Base-by-base conservation (phyloP, 2,797 vertebrate species). In the Odontamblyopus rebecca region DNA sequence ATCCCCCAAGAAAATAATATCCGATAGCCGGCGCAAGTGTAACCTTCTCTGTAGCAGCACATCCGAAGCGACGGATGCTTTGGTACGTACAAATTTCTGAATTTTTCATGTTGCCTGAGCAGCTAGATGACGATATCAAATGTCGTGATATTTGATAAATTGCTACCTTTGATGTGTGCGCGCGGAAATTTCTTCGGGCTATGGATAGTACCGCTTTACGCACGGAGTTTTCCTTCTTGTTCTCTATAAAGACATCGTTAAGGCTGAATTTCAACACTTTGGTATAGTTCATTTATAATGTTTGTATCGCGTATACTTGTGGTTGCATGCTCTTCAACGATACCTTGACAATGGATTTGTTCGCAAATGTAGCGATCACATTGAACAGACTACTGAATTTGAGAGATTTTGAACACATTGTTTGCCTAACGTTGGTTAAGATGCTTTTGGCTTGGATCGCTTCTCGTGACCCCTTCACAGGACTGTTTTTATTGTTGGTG, bases 1-100 rank as follows among this genome's bases (percentile, higher is more conserved):
- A 97, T 98, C 97, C 95, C 96, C 95, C 96, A 95, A 96, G 97
- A 98, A 97, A 98, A 97, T 96, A 96, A 96, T 97, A 95, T 94
- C 93, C 91, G 93, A 95, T 94, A 93, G 89, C 89, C 92, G 89
- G 93, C 94, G 91, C 94, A 92, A 93, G 93, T 93, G 93, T 95
- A 93, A 77, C 79, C 91, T 88, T 94, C 93, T 93, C 92, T 91
- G 92, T 92, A 91, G 91, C 91, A 69, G 88, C 93, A 94, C 92
- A 91, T 94, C 95, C 92, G 92, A 94, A 91, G 94, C 95, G 94
- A 94, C 94, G 94, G 94, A 94, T 92, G 91, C 92, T 90, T 84
- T 89, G 95, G 97, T 97, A 98, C 92, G 97, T 99, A 98, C 96
- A 95, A 91, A 95, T 96, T 97, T 96, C 93, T 92, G 91, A 94